phyloP scores from a whole-genome alignment of 2,113 vertebrate genomes.

The Chloroceryle aenea region DNA sequence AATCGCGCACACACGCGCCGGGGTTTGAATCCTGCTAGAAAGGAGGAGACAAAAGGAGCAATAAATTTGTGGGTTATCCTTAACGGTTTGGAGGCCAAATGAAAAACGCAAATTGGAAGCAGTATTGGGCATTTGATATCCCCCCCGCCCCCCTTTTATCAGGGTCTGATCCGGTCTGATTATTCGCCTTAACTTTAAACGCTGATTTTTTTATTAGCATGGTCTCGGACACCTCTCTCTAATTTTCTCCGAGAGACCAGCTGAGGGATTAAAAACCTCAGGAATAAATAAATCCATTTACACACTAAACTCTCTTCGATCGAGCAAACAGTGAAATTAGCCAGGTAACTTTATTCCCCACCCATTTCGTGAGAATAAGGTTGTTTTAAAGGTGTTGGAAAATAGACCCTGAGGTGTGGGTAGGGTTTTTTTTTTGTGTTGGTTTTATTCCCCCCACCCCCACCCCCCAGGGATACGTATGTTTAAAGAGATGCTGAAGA shows the following conservation, averaged over 20 bases:
- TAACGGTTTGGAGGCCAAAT: slow-evolving; percentile 42
- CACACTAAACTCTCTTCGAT: not conserved
- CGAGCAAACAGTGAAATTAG: not conserved
- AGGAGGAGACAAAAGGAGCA: slow-evolving; percentile 55
- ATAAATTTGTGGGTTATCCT: slow-evolving; percentile 44
- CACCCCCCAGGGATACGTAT: not conserved
- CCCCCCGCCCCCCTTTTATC: slow-evolving; percentile 1
- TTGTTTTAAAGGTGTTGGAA: not conserved
- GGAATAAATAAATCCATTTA: not conserved
- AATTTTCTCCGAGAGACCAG: not conserved
- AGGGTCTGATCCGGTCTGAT: not conserved
- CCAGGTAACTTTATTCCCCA: not conserved
- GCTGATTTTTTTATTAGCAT: not conserved
- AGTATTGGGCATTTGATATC: slow-evolving; percentile 49
- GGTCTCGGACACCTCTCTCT: not conserved
- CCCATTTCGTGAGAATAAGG: not conserved
- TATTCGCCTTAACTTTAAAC: not conserved
- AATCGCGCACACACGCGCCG: not conserved
- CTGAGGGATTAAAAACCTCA: not conserved
- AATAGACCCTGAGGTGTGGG: not conserved
- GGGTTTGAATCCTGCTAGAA: not conserved
- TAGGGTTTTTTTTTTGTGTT: not conserved
- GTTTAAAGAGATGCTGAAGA: slow-evolving; percentile 19
- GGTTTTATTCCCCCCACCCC: no score
- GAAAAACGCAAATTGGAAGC: slow-evolving; percentile 37